Conservation (phyloP, 2,113 vertebrate species). For the Pithys albifrons region DNA sequence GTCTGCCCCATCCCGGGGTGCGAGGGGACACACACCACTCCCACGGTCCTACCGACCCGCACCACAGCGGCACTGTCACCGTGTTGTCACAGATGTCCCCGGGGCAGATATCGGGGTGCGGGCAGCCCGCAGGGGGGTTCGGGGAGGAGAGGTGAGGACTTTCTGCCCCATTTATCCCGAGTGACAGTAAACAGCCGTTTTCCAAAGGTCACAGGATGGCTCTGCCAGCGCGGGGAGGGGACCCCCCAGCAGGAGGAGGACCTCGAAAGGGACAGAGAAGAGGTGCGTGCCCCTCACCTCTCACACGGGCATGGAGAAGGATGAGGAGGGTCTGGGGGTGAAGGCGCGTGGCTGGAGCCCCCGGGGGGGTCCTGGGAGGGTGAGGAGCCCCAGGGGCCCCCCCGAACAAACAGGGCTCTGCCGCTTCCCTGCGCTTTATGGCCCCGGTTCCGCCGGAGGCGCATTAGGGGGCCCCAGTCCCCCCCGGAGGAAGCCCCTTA, state of each 20-base stretch:
- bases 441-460: conserved; percentile 11
- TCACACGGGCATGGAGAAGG: not conserved
- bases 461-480: not conserved
- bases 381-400: not conserved
- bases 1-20: not conserved
- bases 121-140: not conserved
- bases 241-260: not conserved
- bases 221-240: not conserved
- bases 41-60: not conserved
- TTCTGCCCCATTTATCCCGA: conserved; percentile 32
- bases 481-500: not conserved
- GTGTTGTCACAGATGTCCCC: not conserved
- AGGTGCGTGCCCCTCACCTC: too few species aligned
- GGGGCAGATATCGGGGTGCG: not conserved
- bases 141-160: not conserved
- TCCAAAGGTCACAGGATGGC: conserved; percentile 30
- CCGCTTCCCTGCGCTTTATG: conserved; percentile 20
- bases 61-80: fast-evolving
- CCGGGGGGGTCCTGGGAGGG: too few species aligned
- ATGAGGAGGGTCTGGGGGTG: not conserved
- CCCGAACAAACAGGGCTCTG: not conserved
- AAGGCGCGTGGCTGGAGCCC: not conserved
- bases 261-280: too few species aligned
- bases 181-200: conserved; percentile 14
- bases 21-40: not conserved